Base-by-base conservation (phyloP, 2,113 vertebrate genomes). In the Urocolius indicus region DNA sequence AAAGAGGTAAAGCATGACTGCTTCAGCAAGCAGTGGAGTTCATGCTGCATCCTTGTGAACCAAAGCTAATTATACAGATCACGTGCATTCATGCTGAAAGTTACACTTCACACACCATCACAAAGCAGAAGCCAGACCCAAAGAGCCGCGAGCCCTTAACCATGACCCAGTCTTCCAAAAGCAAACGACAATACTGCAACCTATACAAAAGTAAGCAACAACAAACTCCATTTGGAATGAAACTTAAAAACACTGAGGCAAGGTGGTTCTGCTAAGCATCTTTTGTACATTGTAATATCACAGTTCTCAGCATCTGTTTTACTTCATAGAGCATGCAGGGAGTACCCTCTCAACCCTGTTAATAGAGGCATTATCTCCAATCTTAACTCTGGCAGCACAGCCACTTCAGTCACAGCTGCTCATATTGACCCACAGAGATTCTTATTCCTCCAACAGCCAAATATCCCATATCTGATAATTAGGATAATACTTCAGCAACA, bases 401-500 rank as follows among this genome's bases (percentile, higher is more conserved):
- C 10, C 22, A 7, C 41, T 45, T 29, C 17, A 22, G 16, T 41
- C 26, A 57, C 34, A 58, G 24, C 21, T 89, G n/a, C 18, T 48
- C 26, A 15, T 1, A 0, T 12, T 10, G 36, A 45, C 21, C 7
- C 32, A 38, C 29, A 29, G 13, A 75, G 41, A 49, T 58, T 32
- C 2, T 26, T 91, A 27, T 46, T 73, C 29, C 76, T 41, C 9
- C 59, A 66, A 12, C 22, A 62, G 30, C 15, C 18, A 2, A 87
- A 83, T 38, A 84, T 11, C 18, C 34, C 1, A 0, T 11, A 49
- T 43, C 15, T 83, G 41, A 62, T 18, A 27, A n/a, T 0, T 3
- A 3, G 52, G 48, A 22, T 38, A 58, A n/a, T 2, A 38, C 18
- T 43, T 30, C 29, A 88, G 19, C 59, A 67, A 49, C 34, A 71